These are phyloP conservation scores for Stegastes partitus DNA, from an alignment of 2,113 vertebrate species.

Conservation along the genomic window DNA sequence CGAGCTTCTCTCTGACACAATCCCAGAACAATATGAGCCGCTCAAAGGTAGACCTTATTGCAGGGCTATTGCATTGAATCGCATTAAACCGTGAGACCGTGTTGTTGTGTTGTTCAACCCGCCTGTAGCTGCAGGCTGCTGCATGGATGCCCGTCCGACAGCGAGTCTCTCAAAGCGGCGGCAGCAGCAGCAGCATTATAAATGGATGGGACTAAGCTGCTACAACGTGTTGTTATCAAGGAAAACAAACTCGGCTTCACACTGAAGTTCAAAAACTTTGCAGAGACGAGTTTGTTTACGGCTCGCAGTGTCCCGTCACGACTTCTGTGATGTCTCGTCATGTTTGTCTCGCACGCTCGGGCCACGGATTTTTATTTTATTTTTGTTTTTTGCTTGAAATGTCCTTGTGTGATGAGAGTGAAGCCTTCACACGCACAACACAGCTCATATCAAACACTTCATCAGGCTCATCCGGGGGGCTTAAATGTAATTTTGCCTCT, in stretches of 20 bases:
- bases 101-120: slow-evolving; percentile 29
- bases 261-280: background rate
- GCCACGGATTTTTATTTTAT: too few relatives aligned
- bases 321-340: too few relatives aligned
- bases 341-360: too few relatives aligned
- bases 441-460: slow-evolving; percentile 40
- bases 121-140: slow-evolving; percentile 20
- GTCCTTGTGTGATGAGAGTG: too few relatives aligned
- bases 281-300: too few relatives aligned
- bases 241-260: background rate
- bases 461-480: slow-evolving; percentile 34
- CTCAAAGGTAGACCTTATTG: slow-evolving; percentile 28
- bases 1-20: background rate
- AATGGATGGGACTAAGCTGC: slow-evolving; percentile 24
- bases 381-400: too few relatives aligned
- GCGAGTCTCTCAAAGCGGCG: slow-evolving; percentile 18
- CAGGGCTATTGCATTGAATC: slow-evolving; percentile 33
- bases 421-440: too few relatives aligned
- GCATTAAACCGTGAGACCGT: slow-evolving; percentile 23
- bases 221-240: background rate
- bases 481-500: slow-evolving; percentile 39
- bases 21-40: background rate
- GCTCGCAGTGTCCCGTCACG: too few relatives aligned
- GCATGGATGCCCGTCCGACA: background rate
- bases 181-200: slow-evolving; percentile 36